Base-by-base conservation (phyloP, 2,888 invertebrate genomes). In the Apotomis betuletana region DNA sequence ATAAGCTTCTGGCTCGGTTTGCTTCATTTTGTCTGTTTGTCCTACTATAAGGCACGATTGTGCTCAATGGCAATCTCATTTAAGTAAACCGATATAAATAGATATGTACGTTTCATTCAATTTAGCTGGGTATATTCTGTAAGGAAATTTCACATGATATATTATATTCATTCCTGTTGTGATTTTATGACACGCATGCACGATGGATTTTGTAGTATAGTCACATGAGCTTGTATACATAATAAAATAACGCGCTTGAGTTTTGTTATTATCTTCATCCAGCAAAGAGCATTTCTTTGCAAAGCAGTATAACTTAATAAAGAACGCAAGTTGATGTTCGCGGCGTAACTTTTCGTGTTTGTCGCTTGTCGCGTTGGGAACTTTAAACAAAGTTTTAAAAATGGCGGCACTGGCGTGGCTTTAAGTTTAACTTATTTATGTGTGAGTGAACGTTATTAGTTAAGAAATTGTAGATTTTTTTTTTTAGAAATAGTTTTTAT, bases 351-450 rank as follows among this genome's bases (percentile, higher is more conserved):
- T 67, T 51, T 10, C 67, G 67, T 72, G 72, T 68, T 68, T 68
- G 63, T 59, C 63, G 67, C 72, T 59, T 67, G 67, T 71, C 61
- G 57, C 44, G 46, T 54, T n/a, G 51, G 44, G 3, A 68, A 72
- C 58, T 72, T 68, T 63, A 63, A 71, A 62, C 52, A 49, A 68
- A 72, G 72, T 72, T 72, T 68, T 63, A 12, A 72, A 67, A 67
- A 62, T 58, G 62, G 60, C 60, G 60, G 41, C 70, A 55, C 51
- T 44, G 51, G 49, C 44, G 67, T 57, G 49, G 41, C 12, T 51
- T 62, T 9, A 12, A 57, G 51, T 41, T n/a, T 58, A 51, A 46
- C 27, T 67, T 71, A 49, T 65, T 70, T 60, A 59, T 58, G 13
- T 12, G 62, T 52, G 27, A 58, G 44, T 55, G 15, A 1, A 36